Base-by-base conservation (phyloP, 2,888 invertebrate genomes). In the Petrolisthes cinctipes region DNA sequence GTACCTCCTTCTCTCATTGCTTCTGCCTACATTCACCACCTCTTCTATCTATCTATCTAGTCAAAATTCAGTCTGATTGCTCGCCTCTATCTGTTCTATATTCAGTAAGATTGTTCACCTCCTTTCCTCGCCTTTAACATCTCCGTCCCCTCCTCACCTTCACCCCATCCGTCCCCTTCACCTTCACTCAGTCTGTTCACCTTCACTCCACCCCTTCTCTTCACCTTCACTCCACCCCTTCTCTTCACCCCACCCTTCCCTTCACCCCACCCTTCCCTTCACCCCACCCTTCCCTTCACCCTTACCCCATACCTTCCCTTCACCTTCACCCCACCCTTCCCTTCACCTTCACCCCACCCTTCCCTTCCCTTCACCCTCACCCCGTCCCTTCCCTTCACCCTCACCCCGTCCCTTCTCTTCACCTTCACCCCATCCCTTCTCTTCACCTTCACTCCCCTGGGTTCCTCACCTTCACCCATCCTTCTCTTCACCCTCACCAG, bases 351-450 rank as follows among this genome's bases (percentile, higher is more conserved):
- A 61, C 82, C 56, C 54, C 54, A 20, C 54, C 79, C 54, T 54
- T 71, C 82, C 56, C 66, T 82, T 37, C 57, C 66, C 56, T 66
- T 53, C 68, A 57, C 82, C 56, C 57, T 80, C 80, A 51, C 75
- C 54, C 66, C 56, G 23, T 82, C 82, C n/a, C 71, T 51, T 71
- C n/a, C 68, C 54, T 53, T 23, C 71, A 11, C 68, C 11, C 20
- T 17, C 56, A 20, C 73, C 56, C 56, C 71, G 4, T 71, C 54
- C 20, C 37, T 51, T 20, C 54, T 7, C 71, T 5, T 68, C 9
- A 4, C 82, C 37, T 68, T 53, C 71, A 20, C 68, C 53, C 37
- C 81, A 51, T 54, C 51, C 51, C 61, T 71, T 53, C 51, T 66
- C 78, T n/a, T 51, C 57, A 7, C 17, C 78, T 51, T 51, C 73